phyloP scores from a whole-genome alignment of 2,888 invertebrate species.

The Globia sparganii region DNA sequence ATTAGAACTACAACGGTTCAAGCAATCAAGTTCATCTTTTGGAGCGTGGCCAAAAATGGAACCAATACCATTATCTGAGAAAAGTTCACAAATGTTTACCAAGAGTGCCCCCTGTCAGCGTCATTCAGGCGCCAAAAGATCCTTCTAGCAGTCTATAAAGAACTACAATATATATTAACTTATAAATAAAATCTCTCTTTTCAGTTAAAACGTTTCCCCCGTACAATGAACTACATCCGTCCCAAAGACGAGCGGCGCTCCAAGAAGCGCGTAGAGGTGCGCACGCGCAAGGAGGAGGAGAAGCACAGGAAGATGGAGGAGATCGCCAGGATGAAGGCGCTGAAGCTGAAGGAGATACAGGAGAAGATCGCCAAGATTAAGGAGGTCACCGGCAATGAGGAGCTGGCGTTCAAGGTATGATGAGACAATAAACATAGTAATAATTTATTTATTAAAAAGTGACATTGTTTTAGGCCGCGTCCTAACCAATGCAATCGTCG shows the following conservation, averaged over 20 bases:
- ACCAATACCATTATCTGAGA: background rate
- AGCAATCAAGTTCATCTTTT: too few relatives aligned
- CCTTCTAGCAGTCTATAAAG: background rate
- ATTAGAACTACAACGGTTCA: background rate
- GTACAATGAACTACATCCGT: conserved; percentile 96
- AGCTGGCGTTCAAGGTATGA: conserved; percentile 89
- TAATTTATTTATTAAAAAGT: background rate
- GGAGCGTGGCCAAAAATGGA: background rate
- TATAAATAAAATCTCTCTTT: background rate
- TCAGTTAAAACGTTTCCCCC: conserved; percentile 96
- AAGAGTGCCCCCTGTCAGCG: too few relatives aligned
- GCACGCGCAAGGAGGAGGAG: conserved; percentile 94
- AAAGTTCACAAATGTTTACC: background rate
- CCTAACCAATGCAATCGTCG: background rate
- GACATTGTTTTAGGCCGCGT: background rate
- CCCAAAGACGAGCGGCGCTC: conserved; percentile 95
- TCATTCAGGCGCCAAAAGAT: background rate
- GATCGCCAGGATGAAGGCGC: conserved; percentile 95
- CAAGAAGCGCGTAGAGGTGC: conserved; percentile 93
- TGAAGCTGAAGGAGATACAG: conserved; percentile 97
- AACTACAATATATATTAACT: background rate
- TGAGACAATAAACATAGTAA: background rate
- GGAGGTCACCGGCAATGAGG: conserved; percentile 96
- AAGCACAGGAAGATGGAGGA: conserved; percentile 96
- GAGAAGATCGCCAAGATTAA: conserved; percentile 96